Evolutionary conservation across 1,140 invertebrate species (phyloP), one percentile per base, ranked within the genome.

Genomic region (Adoxophyes honmai): DNA sequence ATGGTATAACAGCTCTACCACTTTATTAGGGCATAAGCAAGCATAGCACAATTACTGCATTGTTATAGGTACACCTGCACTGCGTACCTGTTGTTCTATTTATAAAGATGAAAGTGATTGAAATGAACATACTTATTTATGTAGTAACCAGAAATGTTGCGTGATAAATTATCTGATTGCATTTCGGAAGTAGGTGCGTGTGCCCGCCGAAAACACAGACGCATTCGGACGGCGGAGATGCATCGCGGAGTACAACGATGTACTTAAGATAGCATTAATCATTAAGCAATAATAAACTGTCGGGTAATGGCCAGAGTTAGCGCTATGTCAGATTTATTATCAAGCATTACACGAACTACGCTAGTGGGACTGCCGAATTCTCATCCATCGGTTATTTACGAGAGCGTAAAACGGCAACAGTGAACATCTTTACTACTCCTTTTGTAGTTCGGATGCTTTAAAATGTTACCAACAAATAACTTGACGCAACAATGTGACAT

Each of bases 221-320:
- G 42, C 18, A 28, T 33, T 48, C 13, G n/a, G 7, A 28, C 39
- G 6, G 42, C 42, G 11, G 16, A 10, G n/a, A 48, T 21, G n/a
- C 39, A 44, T 44, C 39, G 16, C 9, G n/a, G n/a, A n/a, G n/a
- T n/a, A n/a, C n/a, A 18, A 21, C 42, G 10, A 18, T 16, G 42
- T 21, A 48, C 42, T 21, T 48, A 11, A 48, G 42, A 48, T 28
- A 48, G 18, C 67, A 72, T 73, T 72, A 70, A 70, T 75, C 70
- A 69, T 64, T 52, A 44, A 59, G 39, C 61, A 65, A 70, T 75
- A 65, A 60, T 68, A 64, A 62, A 36, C 33, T 11, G 55, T 65
- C 78, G 75, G 75, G 73, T 62, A 67, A 57, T 33, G 35, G 73
- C 75, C 74, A 77, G 59, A 70, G 55, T 60, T 64, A 62, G 55